These are phyloP conservation scores for Vanessa cardui DNA, from an alignment of 2,888 invertebrate species.

Conservation along the genomic window DNA sequence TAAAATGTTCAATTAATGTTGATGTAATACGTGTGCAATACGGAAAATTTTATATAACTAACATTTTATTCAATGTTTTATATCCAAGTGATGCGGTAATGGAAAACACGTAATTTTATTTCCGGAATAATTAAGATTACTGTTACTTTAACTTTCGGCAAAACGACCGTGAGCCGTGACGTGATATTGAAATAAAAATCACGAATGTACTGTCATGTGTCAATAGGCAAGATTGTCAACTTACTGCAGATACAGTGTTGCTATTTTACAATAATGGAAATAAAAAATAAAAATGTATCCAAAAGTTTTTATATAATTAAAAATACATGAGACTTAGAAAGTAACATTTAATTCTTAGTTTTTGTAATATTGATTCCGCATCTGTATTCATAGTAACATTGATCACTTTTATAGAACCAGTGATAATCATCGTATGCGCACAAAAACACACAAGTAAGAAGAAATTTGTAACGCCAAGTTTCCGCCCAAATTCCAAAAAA, in stretches of 20 bases:
- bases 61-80: conserved; percentile 18
- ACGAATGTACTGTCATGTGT: background rate
- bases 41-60: conserved; percentile 21
- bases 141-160: conserved; percentile 27
- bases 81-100: background rate
- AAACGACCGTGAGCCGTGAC: conserved; percentile 17
- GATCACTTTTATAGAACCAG: no score
- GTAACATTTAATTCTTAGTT: no score
- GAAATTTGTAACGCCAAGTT: no score
- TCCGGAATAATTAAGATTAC: conserved; percentile 14
- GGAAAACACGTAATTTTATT: conserved; percentile 19
- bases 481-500: no score
- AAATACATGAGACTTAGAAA: no score
- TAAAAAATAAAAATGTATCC: no score
- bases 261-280: no score
- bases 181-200: conserved; percentile 9
- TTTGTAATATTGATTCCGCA: no score
- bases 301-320: no score
- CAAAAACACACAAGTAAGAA: no score
- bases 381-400: no score
- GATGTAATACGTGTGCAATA: conserved; percentile 9
- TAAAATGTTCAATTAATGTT: background rate
- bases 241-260: background rate
- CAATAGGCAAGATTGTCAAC: background rate
- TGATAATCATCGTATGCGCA: no score